Evolutionary conservation across 2,888 invertebrate genomes (phyloP).

Genomic region (Nomada ruficornis): DNA sequence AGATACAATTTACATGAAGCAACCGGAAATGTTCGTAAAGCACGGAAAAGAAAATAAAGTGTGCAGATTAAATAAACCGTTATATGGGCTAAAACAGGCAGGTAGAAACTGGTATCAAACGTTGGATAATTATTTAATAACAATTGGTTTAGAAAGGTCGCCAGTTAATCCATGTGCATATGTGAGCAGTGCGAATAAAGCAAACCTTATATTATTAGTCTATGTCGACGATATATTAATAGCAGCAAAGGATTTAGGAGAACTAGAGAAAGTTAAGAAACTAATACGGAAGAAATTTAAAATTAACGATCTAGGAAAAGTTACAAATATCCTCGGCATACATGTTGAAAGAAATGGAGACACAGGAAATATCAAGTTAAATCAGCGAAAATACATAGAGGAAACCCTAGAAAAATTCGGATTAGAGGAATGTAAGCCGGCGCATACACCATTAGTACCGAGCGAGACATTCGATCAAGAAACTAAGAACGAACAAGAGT

Average conservation of each 20-base stretch:
- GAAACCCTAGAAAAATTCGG: slow-evolving; percentile 34
- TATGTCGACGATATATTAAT: slow-evolving; percentile 63
- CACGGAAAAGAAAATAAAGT: not conserved
- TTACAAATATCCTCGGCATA: slow-evolving; percentile 57
- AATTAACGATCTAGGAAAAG: slow-evolving; percentile 63
- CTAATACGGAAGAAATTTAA: slow-evolving; percentile 49
- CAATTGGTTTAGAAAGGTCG: not conserved
- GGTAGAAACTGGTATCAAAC: not conserved
- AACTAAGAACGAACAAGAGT: too few relatives aligned
- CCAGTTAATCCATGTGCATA: not conserved
- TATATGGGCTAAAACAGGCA: slow-evolving; percentile 2
- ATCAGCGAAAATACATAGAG: slow-evolving; percentile 59
- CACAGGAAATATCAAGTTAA: slow-evolving; percentile 37
- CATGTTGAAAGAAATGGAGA: slow-evolving; percentile 44
- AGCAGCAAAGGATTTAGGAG: slow-evolving; percentile 38
- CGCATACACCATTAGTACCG: slow-evolving; percentile 8
- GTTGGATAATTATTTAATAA: not conserved
- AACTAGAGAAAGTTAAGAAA: slow-evolving; percentile 24
- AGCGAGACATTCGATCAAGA: too few relatives aligned
- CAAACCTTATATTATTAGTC: slow-evolving; percentile 14
- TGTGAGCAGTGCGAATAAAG: not conserved
- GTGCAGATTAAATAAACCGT: not conserved
- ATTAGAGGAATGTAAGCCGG: slow-evolving; percentile 43
- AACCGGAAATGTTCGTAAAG: slow-evolving; percentile 2
- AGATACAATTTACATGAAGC: slow-evolving; percentile 4